Evolutionary conservation across 1,140 invertebrate species (phyloP), one percentile per base, ranked within the genome.

Genomic region (Diorhabda carinulata): DNA sequence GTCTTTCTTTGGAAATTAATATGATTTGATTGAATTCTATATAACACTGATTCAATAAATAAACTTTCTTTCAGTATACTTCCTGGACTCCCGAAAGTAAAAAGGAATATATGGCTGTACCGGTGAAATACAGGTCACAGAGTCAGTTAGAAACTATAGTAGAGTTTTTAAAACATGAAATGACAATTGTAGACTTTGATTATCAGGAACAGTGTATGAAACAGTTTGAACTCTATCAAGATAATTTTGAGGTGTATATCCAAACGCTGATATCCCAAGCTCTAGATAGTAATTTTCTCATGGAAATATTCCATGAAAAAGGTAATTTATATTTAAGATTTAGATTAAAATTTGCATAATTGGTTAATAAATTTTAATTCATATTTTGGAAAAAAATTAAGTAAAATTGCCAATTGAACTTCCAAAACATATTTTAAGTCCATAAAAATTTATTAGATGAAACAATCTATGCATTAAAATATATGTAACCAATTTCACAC

Each of bases 191-290:
- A 71, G 89, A 92, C 76, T 86, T 87, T 65, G 88, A 90, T 76
- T 89, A 88, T 77, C 87, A 92, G 60, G 88, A 90, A 70, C 89
- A 89, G 77, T 86, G 87, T 65, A 90, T 92, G 86, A 86, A 91
- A 73, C 88, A 92, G 67, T 89, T 87, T 63, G 86, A 90, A 75
- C 87, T 88, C 73, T 91, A 92, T 82, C 89, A 92, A 77, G 92
- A 93, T 75, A 91, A 92, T 81, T 95, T 95, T 81, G 92, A 94
- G 85, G 92, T 95, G 4, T 95, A 93, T 75, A 91, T 95, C 80
- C 93, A 96, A 80, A 94, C 93, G 4, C 86, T 96, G 73, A 93
- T 95, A 75, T 95, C 93, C 2, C 93, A 95, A 83, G 92, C 92
- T 2, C 82, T 96, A 61, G 93, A 96, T 83, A 90, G 92, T 3